These are phyloP conservation scores for Calliopum simillimum DNA, from an alignment of 2,888 invertebrate species.

Conservation along the genomic window DNA sequence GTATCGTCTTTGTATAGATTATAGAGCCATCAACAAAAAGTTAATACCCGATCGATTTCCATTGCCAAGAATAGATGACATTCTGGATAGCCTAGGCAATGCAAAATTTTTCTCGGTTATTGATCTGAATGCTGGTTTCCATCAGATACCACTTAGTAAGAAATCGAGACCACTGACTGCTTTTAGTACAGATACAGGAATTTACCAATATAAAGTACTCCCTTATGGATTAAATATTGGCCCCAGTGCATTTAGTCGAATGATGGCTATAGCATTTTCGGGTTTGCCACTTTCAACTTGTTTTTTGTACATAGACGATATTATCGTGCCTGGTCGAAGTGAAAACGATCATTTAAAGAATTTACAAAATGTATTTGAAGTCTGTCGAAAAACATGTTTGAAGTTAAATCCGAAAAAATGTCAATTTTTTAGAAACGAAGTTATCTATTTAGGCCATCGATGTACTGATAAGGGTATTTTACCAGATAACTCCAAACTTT, in stretches of 20 bases:
- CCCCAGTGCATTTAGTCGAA: background rate
- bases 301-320: no score
- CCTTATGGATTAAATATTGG: background rate
- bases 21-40: background rate
- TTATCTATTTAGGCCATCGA: no score
- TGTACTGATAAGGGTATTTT: no score
- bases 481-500: no score
- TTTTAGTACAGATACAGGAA: background rate
- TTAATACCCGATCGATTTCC: background rate
- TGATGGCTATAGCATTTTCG: background rate
- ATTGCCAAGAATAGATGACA: background rate
- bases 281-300: no score
- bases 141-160: background rate
- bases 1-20: no score
- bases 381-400: background rate
- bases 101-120: background rate
- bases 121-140: background rate
- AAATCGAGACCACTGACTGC: background rate
- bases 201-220: background rate
- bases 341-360: background rate
- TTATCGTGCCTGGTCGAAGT: no score
- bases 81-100: background rate
- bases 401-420: conserved; percentile 1
- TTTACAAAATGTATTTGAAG: background rate
- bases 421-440: no score